Conservation (phyloP, 2,888 invertebrate genomes). For the Polyommatus icarus region DNA sequence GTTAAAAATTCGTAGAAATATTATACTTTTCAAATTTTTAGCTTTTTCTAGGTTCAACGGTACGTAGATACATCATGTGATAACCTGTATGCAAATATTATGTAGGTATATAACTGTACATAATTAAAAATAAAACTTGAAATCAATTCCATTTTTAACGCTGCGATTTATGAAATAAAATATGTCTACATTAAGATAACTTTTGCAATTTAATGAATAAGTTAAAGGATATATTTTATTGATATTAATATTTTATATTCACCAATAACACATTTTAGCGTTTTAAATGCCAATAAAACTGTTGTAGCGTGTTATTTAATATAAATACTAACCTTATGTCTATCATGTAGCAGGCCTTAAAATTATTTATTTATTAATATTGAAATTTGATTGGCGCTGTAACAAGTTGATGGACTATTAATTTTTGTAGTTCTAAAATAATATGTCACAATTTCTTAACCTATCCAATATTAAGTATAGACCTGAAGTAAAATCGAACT, state of each 20-base stretch:
- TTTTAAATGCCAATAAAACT: constrained; percentile 14
- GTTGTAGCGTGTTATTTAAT: constrained; percentile 6
- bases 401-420: not conserved
- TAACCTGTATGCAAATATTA: not conserved
- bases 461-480: no score
- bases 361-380: not conserved
- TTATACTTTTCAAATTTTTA: no score
- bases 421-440: not conserved
- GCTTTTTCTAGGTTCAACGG: no score
- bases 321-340: not conserved
- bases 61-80: not conserved
- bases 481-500: no score
- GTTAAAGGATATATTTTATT: constrained; percentile 8
- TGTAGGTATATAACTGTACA: not conserved
- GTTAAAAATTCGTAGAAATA: no score
- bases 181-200: constrained; percentile 22
- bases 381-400: not conserved
- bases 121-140: not conserved
- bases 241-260: constrained; percentile 10
- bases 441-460: no score
- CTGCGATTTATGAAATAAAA: not conserved
- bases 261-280: constrained; percentile 7
- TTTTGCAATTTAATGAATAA: constrained; percentile 24
- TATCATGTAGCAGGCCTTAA: not conserved
- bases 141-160: constrained; percentile 5